phyloP scores from a whole-genome alignment of 2,888 invertebrate species.

The Neoitamus cyanurus region DNA sequence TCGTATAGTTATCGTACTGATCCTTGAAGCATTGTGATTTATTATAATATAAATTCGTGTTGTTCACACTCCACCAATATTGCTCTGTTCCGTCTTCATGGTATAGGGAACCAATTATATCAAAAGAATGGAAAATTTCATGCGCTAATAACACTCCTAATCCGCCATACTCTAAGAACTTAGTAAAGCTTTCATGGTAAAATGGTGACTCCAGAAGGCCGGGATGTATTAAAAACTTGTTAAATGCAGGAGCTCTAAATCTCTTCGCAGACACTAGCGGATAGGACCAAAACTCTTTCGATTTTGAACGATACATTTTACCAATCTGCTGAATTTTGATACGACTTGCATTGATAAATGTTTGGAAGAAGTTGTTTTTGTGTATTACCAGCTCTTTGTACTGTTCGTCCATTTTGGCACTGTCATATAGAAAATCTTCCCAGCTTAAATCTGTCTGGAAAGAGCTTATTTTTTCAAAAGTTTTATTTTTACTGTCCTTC shows the following conservation, averaged over 20 bases:
- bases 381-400: not conserved
- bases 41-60: not conserved
- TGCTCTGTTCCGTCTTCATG: not conserved
- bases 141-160: not conserved
- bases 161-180: not conserved
- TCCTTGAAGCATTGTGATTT: not conserved
- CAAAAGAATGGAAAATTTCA: constrained; percentile 1
- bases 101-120: not conserved
- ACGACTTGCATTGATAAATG: not conserved
- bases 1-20: not conserved
- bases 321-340: not conserved
- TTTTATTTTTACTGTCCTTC: not conserved
- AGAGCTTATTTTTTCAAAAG: not conserved
- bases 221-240: not conserved
- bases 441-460: not conserved
- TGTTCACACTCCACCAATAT: not conserved
- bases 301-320: not conserved
- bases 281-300: not conserved
- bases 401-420: not conserved
- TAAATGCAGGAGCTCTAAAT: not conserved
- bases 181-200: not conserved
- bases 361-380: not conserved
- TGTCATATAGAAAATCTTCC: not conserved
- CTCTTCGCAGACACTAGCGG: not conserved
- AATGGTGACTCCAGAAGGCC: not conserved